Percentiles rank a stretch among this genome's conserved stretches.
These are phyloP conservation scores for Drosophila serrata DNA, from an alignment of 1,140 invertebrate species.

Conservation along the genomic window DNA sequence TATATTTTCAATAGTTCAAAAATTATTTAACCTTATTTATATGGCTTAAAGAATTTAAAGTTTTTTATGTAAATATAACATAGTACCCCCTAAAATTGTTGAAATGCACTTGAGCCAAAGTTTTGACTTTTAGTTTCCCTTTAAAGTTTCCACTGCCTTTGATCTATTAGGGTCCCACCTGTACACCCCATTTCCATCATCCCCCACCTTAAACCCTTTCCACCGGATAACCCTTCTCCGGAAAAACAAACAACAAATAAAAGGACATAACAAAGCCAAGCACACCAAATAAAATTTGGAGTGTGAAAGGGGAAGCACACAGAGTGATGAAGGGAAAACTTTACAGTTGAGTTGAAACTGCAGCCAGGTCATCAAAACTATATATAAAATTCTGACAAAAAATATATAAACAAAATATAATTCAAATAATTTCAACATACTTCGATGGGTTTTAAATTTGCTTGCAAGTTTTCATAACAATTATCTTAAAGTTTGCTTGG, in stretches of 20 bases:
- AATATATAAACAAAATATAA: conserved; percentile 25
- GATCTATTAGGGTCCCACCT: conserved; percentile 24
- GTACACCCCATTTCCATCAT: not conserved
- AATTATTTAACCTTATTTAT: not conserved
- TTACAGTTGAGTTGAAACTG: conserved; percentile 17
- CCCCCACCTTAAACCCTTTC: not conserved
- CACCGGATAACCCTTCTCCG: conserved; percentile 5
- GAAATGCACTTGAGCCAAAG: not conserved
- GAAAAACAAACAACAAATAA: conserved; percentile 19
- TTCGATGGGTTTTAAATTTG: too few relatives aligned
- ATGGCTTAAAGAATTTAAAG: too few relatives aligned
- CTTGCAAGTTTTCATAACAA: too few relatives aligned
- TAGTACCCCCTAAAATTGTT: not conserved
- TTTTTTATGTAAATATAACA: too few relatives aligned
- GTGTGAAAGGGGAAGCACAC: too few relatives aligned
- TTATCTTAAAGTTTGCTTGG: not conserved
- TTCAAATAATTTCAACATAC: too few relatives aligned
- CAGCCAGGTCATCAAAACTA: conserved; percentile 27
- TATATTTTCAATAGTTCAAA: not conserved
- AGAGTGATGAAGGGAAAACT: conserved; percentile 6
- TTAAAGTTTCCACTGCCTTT: conserved; percentile 19
- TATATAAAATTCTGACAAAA: not conserved
- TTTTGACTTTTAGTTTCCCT: not conserved
- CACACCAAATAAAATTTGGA: conserved; percentile 14
- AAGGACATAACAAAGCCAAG: conserved; percentile 13